Conservation (phyloP, 2,797 vertebrate species). For the Enteromius paludinosus region DNA sequence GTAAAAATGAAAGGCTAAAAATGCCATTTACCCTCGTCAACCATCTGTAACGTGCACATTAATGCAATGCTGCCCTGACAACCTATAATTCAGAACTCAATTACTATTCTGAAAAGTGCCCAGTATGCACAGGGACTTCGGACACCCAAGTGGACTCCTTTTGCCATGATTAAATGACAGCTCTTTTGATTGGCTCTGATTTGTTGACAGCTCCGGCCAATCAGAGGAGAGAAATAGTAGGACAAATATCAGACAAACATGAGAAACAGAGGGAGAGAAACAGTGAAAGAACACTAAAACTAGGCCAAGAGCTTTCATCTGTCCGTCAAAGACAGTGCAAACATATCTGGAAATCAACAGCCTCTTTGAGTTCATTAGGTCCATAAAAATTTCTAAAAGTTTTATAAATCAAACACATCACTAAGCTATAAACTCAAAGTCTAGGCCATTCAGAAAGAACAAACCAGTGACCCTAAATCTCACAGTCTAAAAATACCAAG, state of each 20-base stretch:
- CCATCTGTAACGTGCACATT: constrained; percentile 58
- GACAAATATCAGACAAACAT: constrained; percentile 31
- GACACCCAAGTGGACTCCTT: constrained; percentile 40
- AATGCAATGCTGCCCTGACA: constrained; percentile 57
- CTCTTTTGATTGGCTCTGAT: constrained; percentile 69
- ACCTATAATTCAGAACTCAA: constrained; percentile 71
- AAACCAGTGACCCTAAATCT: constrained; percentile 10
- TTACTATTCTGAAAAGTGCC: constrained; percentile 62
- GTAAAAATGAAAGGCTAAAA: constrained; percentile 67
- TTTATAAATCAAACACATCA: constrained; percentile 7
- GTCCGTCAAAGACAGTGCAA: constrained; percentile 4
- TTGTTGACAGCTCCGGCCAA: constrained; percentile 67
- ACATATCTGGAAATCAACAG: constrained; percentile 14
- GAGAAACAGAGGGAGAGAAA: background rate
- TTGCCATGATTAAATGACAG: constrained; percentile 56
- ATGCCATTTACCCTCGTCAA: constrained; percentile 71
- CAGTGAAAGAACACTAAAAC: constrained; percentile 13
- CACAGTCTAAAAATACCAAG: constrained; percentile 37
- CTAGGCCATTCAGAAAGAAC: background rate
- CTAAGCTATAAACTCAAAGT: background rate
- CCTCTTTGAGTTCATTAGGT: background rate
- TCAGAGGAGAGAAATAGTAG: constrained; percentile 33
- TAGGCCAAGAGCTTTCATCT: constrained; percentile 12
- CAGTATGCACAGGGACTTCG: constrained; percentile 45
- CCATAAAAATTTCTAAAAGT: constrained; percentile 4